phyloP scores from a whole-genome alignment of 2,113 vertebrate genomes.

The Salvelinus sp. region DNA sequence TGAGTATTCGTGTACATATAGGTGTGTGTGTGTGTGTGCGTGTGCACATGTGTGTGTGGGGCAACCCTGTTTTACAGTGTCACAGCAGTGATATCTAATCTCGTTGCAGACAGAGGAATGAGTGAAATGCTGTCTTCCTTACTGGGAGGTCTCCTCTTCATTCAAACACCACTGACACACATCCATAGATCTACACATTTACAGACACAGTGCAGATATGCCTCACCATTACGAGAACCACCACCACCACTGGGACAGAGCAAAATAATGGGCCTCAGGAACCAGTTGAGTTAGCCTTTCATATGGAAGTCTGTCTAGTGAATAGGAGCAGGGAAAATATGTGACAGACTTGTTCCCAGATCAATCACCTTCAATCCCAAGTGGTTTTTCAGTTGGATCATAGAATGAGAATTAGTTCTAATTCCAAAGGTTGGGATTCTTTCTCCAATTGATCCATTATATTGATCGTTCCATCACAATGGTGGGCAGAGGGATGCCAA shows the following conservation, averaged over 20 bases:
- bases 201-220: constrained; percentile 45
- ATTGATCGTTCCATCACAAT: constrained; percentile 63
- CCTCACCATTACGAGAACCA: background rate
- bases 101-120: constrained; percentile 60
- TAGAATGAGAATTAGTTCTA: background rate
- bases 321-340: constrained; percentile 46
- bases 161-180: constrained; percentile 54
- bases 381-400: background rate
- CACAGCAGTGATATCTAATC: constrained; percentile 60
- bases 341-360: constrained; percentile 51
- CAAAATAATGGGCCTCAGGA: constrained; percentile 5
- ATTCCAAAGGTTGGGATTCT: constrained; percentile 45
- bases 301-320: constrained; percentile 38
- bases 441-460: constrained; percentile 54
- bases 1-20: background rate
- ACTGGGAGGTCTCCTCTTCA: constrained; percentile 62
- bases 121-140: constrained; percentile 58
- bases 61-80: constrained; percentile 41
- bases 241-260: background rate
- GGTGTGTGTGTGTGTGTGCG: constrained; percentile 15
- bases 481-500: constrained; percentile 56
- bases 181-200: constrained; percentile 45
- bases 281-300: constrained; percentile 65
- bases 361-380: constrained; percentile 58
- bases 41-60: constrained; percentile 32